Conservation (phyloP, 2,888 invertebrate species). For the Volucella bombylans region DNA sequence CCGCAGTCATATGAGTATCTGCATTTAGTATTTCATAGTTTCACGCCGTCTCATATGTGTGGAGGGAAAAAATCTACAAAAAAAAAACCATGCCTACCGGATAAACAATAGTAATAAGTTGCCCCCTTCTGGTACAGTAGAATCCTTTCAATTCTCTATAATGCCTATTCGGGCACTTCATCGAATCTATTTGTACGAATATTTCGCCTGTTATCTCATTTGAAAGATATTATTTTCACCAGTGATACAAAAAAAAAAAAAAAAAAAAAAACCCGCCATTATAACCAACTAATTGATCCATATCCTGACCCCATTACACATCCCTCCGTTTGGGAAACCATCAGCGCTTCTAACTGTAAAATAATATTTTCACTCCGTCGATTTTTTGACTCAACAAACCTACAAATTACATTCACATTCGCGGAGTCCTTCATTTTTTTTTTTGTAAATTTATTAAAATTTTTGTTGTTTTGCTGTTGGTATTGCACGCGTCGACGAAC, state of each 20-base stretch:
- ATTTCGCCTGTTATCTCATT: conserved; percentile 19
- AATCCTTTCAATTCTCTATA: background rate
- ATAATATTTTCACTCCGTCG: conserved; percentile 51
- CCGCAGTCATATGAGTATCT: conserved; percentile 24
- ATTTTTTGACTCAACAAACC: conserved; percentile 50
- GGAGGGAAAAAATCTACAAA: conserved; percentile 9
- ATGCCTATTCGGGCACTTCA: conserved; percentile 1
- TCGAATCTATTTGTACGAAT: background rate
- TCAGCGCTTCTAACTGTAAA: conserved; percentile 38
- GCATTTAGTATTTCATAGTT: conserved; percentile 6
- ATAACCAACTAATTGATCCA: conserved; percentile 35
- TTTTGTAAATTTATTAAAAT: background rate
- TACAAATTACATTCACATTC: conserved; percentile 51
- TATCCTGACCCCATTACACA: conserved; percentile 35
- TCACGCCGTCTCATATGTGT: background rate
- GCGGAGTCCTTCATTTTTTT: background rate
- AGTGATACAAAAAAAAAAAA: background rate
- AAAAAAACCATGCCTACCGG: conserved; percentile 4
- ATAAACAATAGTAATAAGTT: conserved; percentile 15
- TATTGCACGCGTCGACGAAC: conserved; percentile 39
- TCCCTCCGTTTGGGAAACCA: conserved; percentile 3
- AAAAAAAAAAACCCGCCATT: background rate
- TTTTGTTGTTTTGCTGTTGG: conserved; percentile 19
- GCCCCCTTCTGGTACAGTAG: conserved; percentile 1
- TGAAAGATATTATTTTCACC: conserved; percentile 19